Evolutionary conservation across 2,113 vertebrate genomes (phyloP).

Genomic region (Ptilorrhoa leucosticta): DNA sequence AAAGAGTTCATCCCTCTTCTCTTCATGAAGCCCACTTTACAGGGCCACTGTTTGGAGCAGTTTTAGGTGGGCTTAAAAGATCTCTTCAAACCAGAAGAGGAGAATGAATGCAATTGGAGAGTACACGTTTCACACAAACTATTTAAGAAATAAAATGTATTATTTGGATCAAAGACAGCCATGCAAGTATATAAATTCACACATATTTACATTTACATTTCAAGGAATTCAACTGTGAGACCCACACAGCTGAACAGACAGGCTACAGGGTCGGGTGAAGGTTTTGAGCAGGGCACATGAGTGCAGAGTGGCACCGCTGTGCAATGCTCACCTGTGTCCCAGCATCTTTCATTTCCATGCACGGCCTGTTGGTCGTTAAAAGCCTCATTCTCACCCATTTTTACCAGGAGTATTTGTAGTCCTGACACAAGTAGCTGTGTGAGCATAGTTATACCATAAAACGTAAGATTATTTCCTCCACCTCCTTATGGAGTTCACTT

Average conservation of each 20-base stretch:
- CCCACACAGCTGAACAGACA: rapidly evolving
- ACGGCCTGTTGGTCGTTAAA: background rate
- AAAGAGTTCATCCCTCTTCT: background rate
- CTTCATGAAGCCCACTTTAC: background rate
- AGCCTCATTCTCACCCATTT: background rate
- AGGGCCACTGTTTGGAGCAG: background rate
- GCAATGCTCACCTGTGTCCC: background rate
- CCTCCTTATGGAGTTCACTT: background rate
- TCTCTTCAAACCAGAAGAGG: background rate
- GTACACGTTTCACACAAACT: background rate
- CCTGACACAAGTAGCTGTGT: background rate
- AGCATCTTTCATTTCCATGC: background rate
- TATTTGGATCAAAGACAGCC: background rate
- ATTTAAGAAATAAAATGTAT: background rate
- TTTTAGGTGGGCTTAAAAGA: background rate
- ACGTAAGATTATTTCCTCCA: background rate
- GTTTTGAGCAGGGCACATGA: rapidly evolving
- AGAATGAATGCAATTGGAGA: background rate
- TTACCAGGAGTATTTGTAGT: background rate
- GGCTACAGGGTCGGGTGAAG: background rate
- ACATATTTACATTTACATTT: background rate
- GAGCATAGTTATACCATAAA: background rate
- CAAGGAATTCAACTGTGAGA: background rate
- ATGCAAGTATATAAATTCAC: background rate
- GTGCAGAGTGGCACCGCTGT: background rate